Conservation (phyloP, 2,113 vertebrate genomes). For the Eurypyga helias region DNA sequence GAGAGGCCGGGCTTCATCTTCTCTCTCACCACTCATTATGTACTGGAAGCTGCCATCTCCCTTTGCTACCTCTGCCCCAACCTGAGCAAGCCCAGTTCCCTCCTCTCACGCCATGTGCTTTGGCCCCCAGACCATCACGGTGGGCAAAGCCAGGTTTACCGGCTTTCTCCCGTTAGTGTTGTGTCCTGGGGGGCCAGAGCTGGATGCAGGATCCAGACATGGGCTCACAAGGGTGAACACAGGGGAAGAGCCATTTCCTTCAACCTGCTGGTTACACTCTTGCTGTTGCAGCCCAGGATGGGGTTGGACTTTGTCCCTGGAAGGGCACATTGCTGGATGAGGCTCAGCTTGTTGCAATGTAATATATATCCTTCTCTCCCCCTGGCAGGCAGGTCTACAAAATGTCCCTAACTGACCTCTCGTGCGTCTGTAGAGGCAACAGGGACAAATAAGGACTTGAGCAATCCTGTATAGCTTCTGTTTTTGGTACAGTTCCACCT, state of each 20-base stretch:
- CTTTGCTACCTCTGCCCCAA: rapidly evolving
- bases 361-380: neutral
- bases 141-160: neutral
- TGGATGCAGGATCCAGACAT: neutral
- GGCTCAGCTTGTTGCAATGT: neutral
- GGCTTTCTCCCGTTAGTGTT: neutral
- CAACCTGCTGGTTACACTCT: neutral
- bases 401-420: conserved; percentile 6
- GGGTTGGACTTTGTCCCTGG: neutral
- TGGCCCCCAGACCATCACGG: neutral
- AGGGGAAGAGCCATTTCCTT: neutral
- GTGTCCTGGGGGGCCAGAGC: neutral
- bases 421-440: neutral
- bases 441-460: neutral
- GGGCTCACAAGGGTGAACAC: neutral
- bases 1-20: neutral
- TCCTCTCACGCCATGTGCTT: neutral
- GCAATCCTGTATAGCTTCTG: neutral
- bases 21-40: neutral
- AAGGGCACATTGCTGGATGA: neutral
- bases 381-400: neutral
- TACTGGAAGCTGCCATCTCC: rapidly evolving
- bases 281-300: neutral
- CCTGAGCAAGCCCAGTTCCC: neutral
- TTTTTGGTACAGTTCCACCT: neutral